Conservation (phyloP, 37 sponge, comb jelly and placozoan species). For the Theonella swinhoei region DNA sequence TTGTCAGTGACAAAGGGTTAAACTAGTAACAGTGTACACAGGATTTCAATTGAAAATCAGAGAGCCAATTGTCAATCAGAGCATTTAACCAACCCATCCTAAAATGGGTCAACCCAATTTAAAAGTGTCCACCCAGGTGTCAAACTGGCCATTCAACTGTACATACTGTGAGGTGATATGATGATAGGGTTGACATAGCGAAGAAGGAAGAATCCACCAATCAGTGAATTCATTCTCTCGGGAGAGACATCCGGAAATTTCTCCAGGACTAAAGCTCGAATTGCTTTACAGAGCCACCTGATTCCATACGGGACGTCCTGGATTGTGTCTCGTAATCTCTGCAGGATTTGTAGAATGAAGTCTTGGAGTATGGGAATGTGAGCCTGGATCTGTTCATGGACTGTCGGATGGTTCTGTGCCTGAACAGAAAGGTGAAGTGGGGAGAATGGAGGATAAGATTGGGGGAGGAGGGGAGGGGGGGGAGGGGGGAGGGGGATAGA, state of each 20-base stretch:
- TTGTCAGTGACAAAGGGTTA: background rate
- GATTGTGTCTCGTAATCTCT: conserved; percentile 55
- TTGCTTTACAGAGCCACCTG: conserved; percentile 93
- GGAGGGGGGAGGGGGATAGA: background rate
- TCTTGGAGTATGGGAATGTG: conserved; percentile 57
- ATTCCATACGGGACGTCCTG: conserved; percentile 87
- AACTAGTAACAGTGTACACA: too few species aligned
- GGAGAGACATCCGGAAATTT: conserved; percentile 81
- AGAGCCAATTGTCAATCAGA: too few species aligned
- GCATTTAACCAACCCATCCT: too few species aligned
- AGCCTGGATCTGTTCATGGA: conserved; percentile 50
- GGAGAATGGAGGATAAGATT: too few species aligned
- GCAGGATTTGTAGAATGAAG: conserved; percentile 53
- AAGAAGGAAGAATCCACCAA: conserved; percentile 92
- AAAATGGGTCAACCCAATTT: too few species aligned
- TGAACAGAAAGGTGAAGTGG: background rate
- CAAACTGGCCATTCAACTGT: too few species aligned
- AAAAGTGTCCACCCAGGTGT: too few species aligned
- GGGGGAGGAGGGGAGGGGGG: background rate
- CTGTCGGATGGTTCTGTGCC: conserved; percentile 68
- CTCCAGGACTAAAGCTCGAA: conserved; percentile 73
- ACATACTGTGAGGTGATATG: conserved; percentile 75
- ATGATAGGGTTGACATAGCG: conserved; percentile 89
- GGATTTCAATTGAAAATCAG: too few species aligned
- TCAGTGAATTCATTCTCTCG: conserved; percentile 75